Conservation (phyloP, 2,113 vertebrate species). For the Electrona antarctica region DNA sequence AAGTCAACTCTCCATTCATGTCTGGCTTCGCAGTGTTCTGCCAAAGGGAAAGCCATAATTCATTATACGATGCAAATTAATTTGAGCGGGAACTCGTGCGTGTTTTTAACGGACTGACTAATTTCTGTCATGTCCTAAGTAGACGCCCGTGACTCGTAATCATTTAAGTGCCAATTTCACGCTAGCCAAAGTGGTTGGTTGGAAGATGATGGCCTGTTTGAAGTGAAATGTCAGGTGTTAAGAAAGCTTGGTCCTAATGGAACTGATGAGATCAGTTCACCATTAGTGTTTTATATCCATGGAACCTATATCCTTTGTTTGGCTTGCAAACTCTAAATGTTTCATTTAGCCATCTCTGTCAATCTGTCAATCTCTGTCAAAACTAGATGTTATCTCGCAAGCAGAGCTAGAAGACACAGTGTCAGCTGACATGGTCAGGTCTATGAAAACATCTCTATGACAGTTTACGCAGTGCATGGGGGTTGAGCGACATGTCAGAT, state of each 20-base stretch:
- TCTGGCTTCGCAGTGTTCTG: slow-evolving; percentile 26
- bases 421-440: slow-evolving; percentile 2
- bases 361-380: not conserved
- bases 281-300: slow-evolving; percentile 39
- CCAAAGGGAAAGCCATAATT: slow-evolving; percentile 47
- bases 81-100: slow-evolving; percentile 57
- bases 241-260: slow-evolving; percentile 18
- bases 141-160: slow-evolving; percentile 36
- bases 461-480: not conserved
- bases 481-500: slow-evolving; percentile 42
- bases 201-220: slow-evolving; percentile 36
- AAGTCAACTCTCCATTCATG: slow-evolving; percentile 29
- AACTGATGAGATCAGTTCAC: slow-evolving; percentile 51
- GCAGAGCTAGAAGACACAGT: not conserved
- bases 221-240: slow-evolving; percentile 56
- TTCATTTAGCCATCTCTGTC: not conserved
- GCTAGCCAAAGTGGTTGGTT: slow-evolving; percentile 37
- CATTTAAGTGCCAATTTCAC: slow-evolving; percentile 64
- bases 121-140: slow-evolving; percentile 51
- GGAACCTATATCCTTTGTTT: slow-evolving; percentile 43
- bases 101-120: slow-evolving; percentile 63
- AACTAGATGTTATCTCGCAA: not conserved
- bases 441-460: slow-evolving; percentile 1
- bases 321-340: slow-evolving; percentile 34
- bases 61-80: slow-evolving; percentile 70